Conservation (phyloP, 2,113 vertebrate species). For the Entosphenus tridentatus region DNA sequence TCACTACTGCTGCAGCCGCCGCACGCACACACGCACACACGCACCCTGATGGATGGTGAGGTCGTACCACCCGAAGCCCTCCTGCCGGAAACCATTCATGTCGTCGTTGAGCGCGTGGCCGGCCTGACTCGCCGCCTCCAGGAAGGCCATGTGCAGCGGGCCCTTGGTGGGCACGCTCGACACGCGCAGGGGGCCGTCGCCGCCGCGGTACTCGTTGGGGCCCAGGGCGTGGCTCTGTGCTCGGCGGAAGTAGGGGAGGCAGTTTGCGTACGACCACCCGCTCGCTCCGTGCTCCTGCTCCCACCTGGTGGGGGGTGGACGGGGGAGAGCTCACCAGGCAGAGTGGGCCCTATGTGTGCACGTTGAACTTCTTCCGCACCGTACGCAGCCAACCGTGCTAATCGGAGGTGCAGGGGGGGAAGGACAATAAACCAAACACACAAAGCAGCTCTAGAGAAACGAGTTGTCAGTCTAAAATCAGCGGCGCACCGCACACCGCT, state of each 20-base stretch:
- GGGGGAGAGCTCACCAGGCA: too few relatives aligned
- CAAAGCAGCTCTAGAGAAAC: too few relatives aligned
- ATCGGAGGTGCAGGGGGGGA: too few relatives aligned
- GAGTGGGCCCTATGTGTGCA: too few relatives aligned
- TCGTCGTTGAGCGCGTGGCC: conserved; percentile 77
- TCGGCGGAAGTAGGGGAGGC: conserved; percentile 77
- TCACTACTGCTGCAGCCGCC: too few relatives aligned
- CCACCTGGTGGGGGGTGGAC: too few relatives aligned
- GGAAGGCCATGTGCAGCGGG: conserved; percentile 51
- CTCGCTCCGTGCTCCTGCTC: conserved; percentile 31
- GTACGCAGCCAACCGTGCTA: too few relatives aligned
- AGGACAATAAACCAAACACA: too few relatives aligned
- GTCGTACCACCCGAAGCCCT: conserved; percentile 97
- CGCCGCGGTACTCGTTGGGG: conserved; percentile 43
- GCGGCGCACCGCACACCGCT: too few relatives aligned
- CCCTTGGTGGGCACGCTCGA: conserved; percentile 53
- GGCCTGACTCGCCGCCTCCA: conserved; percentile 52
- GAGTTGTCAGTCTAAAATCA: too few relatives aligned
- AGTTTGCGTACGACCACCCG: conserved; percentile 64
- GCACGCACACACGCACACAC: rapidly evolving
- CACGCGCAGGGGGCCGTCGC: conserved; percentile 44
- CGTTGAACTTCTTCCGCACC: too few relatives aligned
- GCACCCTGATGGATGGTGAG: conserved; percentile 70
- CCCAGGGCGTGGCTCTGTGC: conserved; percentile 71
- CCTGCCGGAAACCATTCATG: conserved; percentile 90